phyloP scores from a whole-genome alignment of 2,797 vertebrate species.

The Microhierax caerulescens region DNA sequence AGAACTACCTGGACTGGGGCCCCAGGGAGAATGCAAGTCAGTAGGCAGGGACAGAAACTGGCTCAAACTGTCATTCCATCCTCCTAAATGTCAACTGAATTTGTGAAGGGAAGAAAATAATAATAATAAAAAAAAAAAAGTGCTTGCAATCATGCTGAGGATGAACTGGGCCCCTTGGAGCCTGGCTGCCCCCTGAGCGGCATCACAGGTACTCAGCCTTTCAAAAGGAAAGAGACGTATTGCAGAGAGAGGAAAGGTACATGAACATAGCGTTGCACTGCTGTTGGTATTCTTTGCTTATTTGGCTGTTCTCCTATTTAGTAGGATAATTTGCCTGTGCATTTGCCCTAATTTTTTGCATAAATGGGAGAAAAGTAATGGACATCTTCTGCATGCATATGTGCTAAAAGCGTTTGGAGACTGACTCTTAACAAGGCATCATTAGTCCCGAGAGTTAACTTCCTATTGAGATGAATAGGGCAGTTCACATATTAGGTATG shows the following conservation, averaged over 20 bases:
- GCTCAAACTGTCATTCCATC: neutral
- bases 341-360: neutral
- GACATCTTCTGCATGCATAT: neutral
- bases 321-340: neutral
- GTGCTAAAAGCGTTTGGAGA: neutral
- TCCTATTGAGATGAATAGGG: neutral
- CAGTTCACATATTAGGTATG: neutral
- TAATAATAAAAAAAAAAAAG: neutral
- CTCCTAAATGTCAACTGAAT: neutral
- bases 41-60: neutral
- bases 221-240: neutral
- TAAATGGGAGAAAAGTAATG: neutral
- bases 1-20: neutral
- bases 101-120: neutral
- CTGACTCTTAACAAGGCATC: neutral
- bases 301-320: neutral
- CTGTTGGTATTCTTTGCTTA: neutral
- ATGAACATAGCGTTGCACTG: neutral
- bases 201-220: neutral
- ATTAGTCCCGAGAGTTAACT: neutral
- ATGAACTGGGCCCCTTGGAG: neutral
- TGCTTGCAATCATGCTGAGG: neutral
- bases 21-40: neutral
- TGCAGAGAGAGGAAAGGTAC: neutral
- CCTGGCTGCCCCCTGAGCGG: neutral